phyloP scores from a whole-genome alignment of 2,888 invertebrate species.

The Candidula unifasciata region DNA sequence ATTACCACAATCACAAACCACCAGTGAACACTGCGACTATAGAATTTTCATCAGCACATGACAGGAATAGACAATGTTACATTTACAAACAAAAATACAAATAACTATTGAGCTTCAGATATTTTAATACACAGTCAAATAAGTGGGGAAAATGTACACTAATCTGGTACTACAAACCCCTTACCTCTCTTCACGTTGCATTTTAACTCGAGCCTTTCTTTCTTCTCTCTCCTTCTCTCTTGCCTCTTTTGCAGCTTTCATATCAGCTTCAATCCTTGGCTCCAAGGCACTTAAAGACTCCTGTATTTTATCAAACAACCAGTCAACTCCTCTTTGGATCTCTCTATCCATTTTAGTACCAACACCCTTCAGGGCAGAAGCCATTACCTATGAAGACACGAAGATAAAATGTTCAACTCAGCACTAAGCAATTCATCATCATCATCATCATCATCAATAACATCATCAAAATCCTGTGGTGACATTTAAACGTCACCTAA shows the following conservation, averaged over 20 bases:
- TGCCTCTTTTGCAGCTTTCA: slow-evolving; percentile 80
- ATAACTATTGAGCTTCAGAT: neutral
- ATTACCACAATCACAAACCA: no score
- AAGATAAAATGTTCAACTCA: slow-evolving; percentile 5
- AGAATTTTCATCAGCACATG: no score
- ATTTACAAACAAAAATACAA: no score
- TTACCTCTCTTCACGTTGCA: slow-evolving; percentile 75
- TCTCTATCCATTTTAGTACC: slow-evolving; percentile 83
- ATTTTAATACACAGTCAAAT: neutral
- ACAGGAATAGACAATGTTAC: no score
- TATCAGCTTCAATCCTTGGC: slow-evolving; percentile 82
- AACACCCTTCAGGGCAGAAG: slow-evolving; percentile 77
- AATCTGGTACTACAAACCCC: neutral
- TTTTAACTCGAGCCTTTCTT: slow-evolving; percentile 78
- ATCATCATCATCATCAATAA: no score
- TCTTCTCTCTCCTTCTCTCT: slow-evolving; percentile 79
- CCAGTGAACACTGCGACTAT: no score
- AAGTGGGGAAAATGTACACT: neutral
- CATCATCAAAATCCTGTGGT: no score
- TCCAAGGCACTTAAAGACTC: slow-evolving; percentile 84
- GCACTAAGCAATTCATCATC: no score
- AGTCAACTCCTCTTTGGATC: slow-evolving; percentile 80
- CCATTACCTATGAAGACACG: slow-evolving; percentile 79
- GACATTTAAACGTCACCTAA: no score
- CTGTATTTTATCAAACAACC: slow-evolving; percentile 86